phyloP scores from a whole-genome alignment of 2,113 vertebrate genomes.

The Anguilla rostrata region DNA sequence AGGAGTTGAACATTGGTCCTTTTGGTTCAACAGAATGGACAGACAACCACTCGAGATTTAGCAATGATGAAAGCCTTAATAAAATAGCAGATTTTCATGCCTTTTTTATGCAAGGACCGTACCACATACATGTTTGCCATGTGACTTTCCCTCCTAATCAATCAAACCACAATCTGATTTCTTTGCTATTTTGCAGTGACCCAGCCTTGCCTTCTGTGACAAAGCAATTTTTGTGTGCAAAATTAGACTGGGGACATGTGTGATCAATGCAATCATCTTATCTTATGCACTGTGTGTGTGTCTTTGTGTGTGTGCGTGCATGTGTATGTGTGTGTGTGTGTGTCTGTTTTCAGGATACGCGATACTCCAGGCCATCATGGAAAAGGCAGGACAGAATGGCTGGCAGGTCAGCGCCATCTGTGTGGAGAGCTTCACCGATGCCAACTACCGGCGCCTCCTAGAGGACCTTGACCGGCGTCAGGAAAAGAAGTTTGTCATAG shows the following conservation, averaged over 20 bases:
- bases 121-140: too few species aligned
- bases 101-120: too few species aligned
- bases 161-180: not conserved
- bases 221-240: not conserved
- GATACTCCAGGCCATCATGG: conserved; percentile 99
- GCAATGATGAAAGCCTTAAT: too few species aligned
- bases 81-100: too few species aligned
- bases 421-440: conserved; percentile 97
- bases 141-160: too few species aligned
- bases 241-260: not conserved
- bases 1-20: not conserved
- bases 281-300: not conserved
- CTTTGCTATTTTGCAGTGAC: not conserved
- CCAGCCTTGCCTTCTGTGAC: not conserved
- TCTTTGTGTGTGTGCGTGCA: not conserved
- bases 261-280: not conserved
- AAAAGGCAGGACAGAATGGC: conserved; percentile 96
- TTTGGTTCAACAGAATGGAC: not conserved
- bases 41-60: too few species aligned
- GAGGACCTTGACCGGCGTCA: conserved; percentile 95
- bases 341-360: conserved; percentile 78
- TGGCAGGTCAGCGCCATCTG: conserved; percentile 99
- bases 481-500: conserved; percentile 98
- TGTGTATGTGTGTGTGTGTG: not conserved
- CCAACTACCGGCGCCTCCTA: conserved; percentile 90